These are phyloP conservation scores for Ovibos moschatus DNA, from an alignment of 2,113 vertebrate species.

Conservation along the genomic window DNA sequence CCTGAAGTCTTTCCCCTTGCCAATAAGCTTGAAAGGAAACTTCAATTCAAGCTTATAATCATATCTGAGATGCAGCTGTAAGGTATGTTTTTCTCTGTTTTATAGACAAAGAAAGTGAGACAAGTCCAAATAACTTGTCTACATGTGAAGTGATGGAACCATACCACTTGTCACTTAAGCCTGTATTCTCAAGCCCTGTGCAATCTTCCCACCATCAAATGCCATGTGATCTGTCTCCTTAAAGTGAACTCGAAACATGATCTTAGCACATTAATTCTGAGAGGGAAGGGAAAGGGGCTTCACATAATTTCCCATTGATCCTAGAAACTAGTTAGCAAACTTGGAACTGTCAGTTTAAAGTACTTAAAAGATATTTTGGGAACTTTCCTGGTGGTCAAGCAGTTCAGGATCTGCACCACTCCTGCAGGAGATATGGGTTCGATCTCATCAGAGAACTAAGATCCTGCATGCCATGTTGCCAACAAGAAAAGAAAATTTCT, in stretches of 20 bases:
- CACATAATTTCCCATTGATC: accelerated
- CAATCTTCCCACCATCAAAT: neutral
- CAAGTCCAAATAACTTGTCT: neutral
- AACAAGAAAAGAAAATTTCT: neutral
- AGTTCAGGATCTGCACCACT: neutral
- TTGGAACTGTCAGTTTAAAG: neutral
- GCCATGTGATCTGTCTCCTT: neutral
- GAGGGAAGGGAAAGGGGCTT: accelerated
- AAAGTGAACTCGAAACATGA: neutral
- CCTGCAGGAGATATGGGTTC: neutral
- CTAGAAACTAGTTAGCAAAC: neutral
- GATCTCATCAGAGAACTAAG: neutral
- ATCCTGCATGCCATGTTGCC: neutral
- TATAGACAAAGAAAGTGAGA: neutral
- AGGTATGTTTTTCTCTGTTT: neutral
- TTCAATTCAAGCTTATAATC: neutral
- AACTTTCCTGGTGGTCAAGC: neutral
- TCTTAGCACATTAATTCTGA: neutral
- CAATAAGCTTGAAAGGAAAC: neutral
- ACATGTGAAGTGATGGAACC: neutral
- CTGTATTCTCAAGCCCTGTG: no score
- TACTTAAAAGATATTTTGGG: neutral
- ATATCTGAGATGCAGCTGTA: neutral
- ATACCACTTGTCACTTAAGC: no score
- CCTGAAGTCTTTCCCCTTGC: neutral